A percentile compares a stretch with the other conserved stretches of the same genome.
These are phyloP conservation scores for Tetragonula carbonaria DNA, from an alignment of 2,888 invertebrate species.

Conservation along the genomic window DNA sequence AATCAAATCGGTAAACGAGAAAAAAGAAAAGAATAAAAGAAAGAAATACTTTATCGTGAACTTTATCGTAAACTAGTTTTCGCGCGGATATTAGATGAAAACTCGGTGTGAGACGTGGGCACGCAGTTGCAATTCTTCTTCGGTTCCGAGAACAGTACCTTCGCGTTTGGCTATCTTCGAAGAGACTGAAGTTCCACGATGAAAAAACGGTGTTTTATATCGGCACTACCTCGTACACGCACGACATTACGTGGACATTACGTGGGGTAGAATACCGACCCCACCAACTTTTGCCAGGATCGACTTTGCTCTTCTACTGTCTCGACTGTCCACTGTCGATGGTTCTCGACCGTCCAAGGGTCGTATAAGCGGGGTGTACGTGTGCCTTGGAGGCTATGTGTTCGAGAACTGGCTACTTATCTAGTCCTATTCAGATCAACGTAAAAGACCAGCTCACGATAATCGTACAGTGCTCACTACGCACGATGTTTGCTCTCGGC, in stretches of 20 bases:
- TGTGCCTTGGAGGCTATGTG: background rate
- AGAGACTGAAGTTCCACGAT: conserved; percentile 69
- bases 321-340: conserved; percentile 15
- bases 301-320: conserved; percentile 4
- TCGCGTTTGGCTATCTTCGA: conserved; percentile 46
- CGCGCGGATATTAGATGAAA: background rate
- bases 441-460: no score
- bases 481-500: background rate
- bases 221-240: conserved; percentile 44
- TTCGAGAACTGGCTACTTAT: background rate
- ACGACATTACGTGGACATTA: conserved; percentile 9
- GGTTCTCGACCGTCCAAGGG: conserved; percentile 59
- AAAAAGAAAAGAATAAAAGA: background rate
- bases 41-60: no score
- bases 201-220: conserved; percentile 72
- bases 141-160: conserved; percentile 22
- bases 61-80: background rate
- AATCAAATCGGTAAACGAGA: no score
- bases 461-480: background rate
- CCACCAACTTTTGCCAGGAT: conserved; percentile 20
- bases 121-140: background rate
- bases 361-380: conserved; percentile 17
- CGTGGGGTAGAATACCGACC: conserved; percentile 16
- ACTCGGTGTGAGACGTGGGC: background rate
- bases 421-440: no score